Conservation (phyloP, 2,113 vertebrate genomes). For the Grus americana region DNA sequence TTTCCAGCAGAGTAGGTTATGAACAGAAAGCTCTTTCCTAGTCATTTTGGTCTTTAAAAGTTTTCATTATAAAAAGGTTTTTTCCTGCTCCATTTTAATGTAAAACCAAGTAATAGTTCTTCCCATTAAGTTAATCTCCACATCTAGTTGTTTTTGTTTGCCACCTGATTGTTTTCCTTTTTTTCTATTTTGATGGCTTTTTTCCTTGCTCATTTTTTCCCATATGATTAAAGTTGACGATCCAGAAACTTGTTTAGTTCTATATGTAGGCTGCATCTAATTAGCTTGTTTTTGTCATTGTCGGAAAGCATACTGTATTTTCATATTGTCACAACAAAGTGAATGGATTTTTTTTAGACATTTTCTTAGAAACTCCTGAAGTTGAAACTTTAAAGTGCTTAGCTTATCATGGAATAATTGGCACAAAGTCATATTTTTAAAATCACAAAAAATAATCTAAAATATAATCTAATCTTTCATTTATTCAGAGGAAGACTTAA, state of each 20-base stretch:
- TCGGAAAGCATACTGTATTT: background rate
- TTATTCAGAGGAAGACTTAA: background rate
- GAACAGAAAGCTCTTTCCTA: background rate
- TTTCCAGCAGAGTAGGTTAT: background rate
- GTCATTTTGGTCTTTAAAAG: background rate
- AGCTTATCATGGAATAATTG: background rate
- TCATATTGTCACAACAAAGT: background rate
- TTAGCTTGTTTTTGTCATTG: background rate
- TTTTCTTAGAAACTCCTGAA: background rate
- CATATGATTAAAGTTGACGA: background rate
- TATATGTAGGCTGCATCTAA: background rate
- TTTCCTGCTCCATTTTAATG: background rate
- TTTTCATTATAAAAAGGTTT: background rate
- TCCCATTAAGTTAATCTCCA: background rate
- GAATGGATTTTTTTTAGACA: background rate
- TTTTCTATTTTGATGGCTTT: background rate
- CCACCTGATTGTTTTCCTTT: rapidly evolving
- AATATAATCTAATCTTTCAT: background rate
- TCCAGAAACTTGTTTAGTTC: background rate
- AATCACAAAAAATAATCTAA: background rate
- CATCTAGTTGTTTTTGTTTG: background rate
- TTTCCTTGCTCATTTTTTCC: background rate
- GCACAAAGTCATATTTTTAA: background rate
- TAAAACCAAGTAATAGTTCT: background rate
- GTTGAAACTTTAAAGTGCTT: background rate